Evolutionary conservation across 2,113 vertebrate genomes (phyloP).

Genomic region (Salvelinus namaycush): DNA sequence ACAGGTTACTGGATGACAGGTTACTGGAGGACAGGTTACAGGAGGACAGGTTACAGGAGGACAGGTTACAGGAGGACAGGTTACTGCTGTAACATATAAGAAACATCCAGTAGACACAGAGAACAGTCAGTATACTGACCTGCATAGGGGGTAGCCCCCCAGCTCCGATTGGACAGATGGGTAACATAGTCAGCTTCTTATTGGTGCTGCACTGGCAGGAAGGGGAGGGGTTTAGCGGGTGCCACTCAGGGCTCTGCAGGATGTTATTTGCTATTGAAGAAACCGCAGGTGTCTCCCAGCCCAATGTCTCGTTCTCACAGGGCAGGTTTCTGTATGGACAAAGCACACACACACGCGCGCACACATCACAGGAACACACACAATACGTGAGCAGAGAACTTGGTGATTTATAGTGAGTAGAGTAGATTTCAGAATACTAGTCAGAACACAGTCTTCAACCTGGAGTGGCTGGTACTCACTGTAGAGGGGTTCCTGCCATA

Average conservation of each 20-base stretch:
- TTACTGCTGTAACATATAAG: neutral
- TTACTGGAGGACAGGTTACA: too few relatives aligned
- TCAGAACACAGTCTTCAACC: neutral
- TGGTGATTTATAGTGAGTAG: neutral
- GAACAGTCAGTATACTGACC: constrained; percentile 59
- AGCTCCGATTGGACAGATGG: constrained; percentile 86
- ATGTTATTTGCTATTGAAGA: constrained; percentile 74
- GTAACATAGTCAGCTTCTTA: constrained; percentile 90
- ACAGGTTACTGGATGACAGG: too few relatives aligned
- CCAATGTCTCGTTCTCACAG: constrained; percentile 73
- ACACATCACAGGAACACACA: neutral
- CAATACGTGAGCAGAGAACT: neutral
- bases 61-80: too few relatives aligned
- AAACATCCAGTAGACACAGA: neutral
- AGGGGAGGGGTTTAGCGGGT: constrained; percentile 81
- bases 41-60: too few relatives aligned
- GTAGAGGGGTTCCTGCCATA: constrained; percentile 80
- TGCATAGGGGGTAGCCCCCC: constrained; percentile 87
- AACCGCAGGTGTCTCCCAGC: constrained; percentile 80
- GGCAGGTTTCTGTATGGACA: constrained; percentile 59
- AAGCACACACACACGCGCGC: neutral
- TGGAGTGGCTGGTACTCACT: constrained; percentile 72
- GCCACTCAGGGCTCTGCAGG: constrained; percentile 82
- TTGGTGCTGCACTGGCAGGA: constrained; percentile 88
- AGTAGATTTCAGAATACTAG: neutral